A percentile compares a stretch with the other conserved stretches of the same genome.
Conservation (phyloP, 2,888 invertebrate genomes). For the Ornithoptera priamus region DNA sequence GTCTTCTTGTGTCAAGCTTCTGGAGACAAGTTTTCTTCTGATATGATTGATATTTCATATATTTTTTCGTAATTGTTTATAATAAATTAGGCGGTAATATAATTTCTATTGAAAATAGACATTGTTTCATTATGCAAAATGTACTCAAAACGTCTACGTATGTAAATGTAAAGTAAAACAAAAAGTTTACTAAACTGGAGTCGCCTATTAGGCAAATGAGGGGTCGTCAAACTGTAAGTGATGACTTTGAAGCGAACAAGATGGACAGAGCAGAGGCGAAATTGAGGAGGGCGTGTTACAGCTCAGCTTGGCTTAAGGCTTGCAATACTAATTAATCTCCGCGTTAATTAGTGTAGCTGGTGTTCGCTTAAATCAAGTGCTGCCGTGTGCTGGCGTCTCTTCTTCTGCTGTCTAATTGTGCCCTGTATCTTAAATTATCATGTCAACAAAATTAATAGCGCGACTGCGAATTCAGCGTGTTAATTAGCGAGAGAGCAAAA, state of each 20-base stretch:
- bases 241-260: conserved; percentile 33
- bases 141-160: conserved; percentile 13
- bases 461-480: conserved; percentile 24
- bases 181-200: conserved; percentile 22
- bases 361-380: conserved; percentile 55
- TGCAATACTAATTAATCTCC: conserved; percentile 72
- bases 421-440: conserved; percentile 29
- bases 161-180: conserved; percentile 22
- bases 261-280: conserved; percentile 41
- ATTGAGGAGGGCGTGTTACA: conserved; percentile 40
- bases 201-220: conserved; percentile 27
- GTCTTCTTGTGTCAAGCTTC: too few relatives aligned
- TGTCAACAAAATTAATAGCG: conserved; percentile 31
- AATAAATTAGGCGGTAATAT: too few relatives aligned
- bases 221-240: conserved; percentile 29
- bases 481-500: conserved; percentile 26
- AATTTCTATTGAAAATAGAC: not conserved
- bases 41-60: too few relatives aligned
- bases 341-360: conserved; percentile 66
- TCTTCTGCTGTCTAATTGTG: conserved; percentile 30
- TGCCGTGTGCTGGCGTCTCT: conserved; percentile 24
- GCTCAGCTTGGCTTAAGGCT: conserved; percentile 44
- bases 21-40: too few relatives aligned
- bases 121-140: not conserved
- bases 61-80: too few relatives aligned